These are phyloP conservation scores for Seriola rivoliana DNA, from an alignment of 2,113 vertebrate genomes.

Conservation along the genomic window DNA sequence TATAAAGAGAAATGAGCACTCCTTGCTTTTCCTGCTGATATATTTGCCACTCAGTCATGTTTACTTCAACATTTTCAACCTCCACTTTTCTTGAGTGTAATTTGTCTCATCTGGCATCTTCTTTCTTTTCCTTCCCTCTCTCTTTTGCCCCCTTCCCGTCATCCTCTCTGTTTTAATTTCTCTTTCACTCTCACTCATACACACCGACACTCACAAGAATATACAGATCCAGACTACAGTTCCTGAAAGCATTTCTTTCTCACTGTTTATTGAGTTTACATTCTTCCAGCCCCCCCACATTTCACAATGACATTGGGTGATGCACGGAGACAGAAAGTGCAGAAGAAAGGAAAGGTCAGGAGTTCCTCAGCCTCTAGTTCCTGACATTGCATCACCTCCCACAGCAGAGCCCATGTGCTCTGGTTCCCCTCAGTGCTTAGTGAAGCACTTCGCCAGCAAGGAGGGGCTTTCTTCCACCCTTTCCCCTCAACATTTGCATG, in stretches of 20 bases:
- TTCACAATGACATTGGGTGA: slow-evolving; percentile 32
- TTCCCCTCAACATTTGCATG: slow-evolving; percentile 68
- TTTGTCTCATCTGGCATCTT: neutral
- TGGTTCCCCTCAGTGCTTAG: slow-evolving; percentile 55
- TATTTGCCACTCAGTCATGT: neutral
- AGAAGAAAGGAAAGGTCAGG: slow-evolving; percentile 73
- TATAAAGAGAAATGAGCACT: neutral
- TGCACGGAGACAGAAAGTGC: slow-evolving; percentile 53
- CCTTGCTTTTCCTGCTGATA: neutral
- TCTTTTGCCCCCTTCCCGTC: neutral
- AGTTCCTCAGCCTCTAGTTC: slow-evolving; percentile 73
- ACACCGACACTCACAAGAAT: neutral
- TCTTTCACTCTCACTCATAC: slow-evolving; percentile 41
- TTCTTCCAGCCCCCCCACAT: slow-evolving; percentile 5
- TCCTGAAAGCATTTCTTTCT: slow-evolving; percentile 28
- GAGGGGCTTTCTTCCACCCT: slow-evolving; percentile 65
- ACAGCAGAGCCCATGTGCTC: slow-evolving; percentile 23
- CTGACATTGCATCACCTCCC: slow-evolving; percentile 67
- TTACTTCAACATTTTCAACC: neutral
- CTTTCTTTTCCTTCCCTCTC: neutral
- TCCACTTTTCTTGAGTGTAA: neutral
- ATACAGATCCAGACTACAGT: neutral
- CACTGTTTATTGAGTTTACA: neutral
- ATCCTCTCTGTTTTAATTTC: slow-evolving; percentile 33
- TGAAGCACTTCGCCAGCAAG: slow-evolving; percentile 19